phyloP scores from a whole-genome alignment of 2,797 vertebrate species.

The Pipistrellus pygmaeus region DNA sequence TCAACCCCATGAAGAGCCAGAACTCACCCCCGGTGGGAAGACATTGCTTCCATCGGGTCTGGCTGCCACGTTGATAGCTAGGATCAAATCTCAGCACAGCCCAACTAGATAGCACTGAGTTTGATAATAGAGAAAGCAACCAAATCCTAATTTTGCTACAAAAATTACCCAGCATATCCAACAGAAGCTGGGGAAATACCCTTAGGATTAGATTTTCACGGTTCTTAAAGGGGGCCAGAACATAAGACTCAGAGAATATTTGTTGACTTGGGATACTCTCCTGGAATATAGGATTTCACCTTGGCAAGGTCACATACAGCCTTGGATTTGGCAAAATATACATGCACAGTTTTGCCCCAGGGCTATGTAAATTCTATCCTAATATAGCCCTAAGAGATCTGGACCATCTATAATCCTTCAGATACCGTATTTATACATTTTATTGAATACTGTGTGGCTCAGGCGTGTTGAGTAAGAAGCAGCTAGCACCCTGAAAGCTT shows the following conservation, averaged over 20 bases:
- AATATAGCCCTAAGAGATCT: not conserved
- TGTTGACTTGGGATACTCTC: not conserved
- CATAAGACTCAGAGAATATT: not conserved
- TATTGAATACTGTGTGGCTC: not conserved
- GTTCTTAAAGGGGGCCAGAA: not conserved
- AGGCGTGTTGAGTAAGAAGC: not conserved
- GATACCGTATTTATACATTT: not conserved
- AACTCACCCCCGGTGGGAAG: not conserved
- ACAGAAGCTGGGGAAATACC: not conserved
- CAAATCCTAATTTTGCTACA: not conserved
- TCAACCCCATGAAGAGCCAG: not conserved
- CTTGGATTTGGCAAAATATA: not conserved
- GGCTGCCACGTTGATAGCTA: not conserved
- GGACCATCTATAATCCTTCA: not conserved
- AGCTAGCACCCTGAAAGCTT: not conserved
- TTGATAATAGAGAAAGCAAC: not conserved
- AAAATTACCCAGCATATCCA: not conserved
- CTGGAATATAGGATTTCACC: not conserved
- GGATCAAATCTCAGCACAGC: not conserved
- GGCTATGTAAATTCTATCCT: not conserved
- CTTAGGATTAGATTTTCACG: not conserved
- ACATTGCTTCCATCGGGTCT: not conserved
- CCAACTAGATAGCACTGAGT: not conserved
- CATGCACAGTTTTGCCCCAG: not conserved
- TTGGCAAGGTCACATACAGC: not conserved